Evolutionary conservation across 2,888 invertebrate genomes (phyloP), one percentile per base, ranked within the genome.

Genomic region (Eupelmus urozonus): DNA sequence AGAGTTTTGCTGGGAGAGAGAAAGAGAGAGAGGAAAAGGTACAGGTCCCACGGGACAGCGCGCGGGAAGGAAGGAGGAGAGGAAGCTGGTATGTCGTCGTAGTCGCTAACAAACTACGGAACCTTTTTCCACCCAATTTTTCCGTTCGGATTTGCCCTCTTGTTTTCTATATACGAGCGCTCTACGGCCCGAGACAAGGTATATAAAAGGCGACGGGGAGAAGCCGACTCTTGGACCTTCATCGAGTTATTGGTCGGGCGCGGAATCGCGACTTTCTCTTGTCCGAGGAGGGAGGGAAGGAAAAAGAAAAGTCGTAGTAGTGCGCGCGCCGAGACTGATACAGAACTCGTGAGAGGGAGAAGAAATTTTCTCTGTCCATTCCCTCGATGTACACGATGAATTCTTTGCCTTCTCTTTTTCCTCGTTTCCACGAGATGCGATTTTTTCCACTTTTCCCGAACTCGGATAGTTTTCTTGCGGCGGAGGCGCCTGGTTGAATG

Each of bases 121-220:
- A 62, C 55, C 62, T 72, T 73, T 76, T 76, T 76, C 75, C 62
- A 72, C 67, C 76, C 72, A 76, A 79, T 79, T 79, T 79, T 76
- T 72, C 69, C 62, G 45, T 49, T 40, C 49, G 79, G 60, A 79
- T 79, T 78, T n/a, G 11, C 59, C 16, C 18, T 42, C 18, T 18
- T 40, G 9, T 57, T 71, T 25, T 53, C 40, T 62, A n/a, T 63
- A 72, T 25, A 49, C 29, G n/a, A n/a, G 20, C 42, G 66, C 45
- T 23, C 23, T 27, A 13, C 49, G 20, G 53, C 20, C 18, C 40
- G 62, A 63, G 27, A 72, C 63, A 34, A 23, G 40, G 7, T 55
- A 62, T 40, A 72, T 20, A 53, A n/a, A 49, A 59, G 63, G n/a
- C 27, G 29, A 2, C 27, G 27, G 45, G 16, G 13, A 42, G 29